Base-by-base conservation (phyloP, 2,888 invertebrate species). In the Cylloceria caligata region DNA sequence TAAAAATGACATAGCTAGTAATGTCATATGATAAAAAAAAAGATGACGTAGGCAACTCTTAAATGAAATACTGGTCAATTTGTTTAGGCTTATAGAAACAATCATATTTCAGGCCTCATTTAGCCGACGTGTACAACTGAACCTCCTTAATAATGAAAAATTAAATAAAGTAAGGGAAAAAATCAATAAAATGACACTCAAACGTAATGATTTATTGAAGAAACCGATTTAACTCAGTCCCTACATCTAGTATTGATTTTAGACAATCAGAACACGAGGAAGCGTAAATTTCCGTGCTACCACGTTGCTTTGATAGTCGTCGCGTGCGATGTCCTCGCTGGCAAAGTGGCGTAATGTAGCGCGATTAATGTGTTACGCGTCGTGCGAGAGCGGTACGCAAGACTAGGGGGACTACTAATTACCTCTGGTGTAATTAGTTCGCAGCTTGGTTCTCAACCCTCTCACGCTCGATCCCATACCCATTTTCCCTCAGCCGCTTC, bases 351-450 rank as follows among this genome's bases (percentile, higher is more conserved):
- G 62, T 64, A 62, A 72, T 79, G 75, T 76, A 80, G 72, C 75
- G 55, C 81, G 68, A 83, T 83, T 83, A 83, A 83, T 79, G 82
- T 68, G 82, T 76, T 72, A 76, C 75, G 81, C 73, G 78, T 45
- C 74, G 62, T 64, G 77, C 27, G 76, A 47, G 62, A 49, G 60
- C 68, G 55, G 39, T 57, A 52, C 57, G 62, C 55, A 47, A 49
- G 67, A 55, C 74, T 45, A 24, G 60, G 67, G 74, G 57, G 73
- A 49, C 69, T 77, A 76, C 81, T 85, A 85, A 83, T 85, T 83
- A 83, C 84, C 72, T 52, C 39, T 36, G 74, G 78, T 83, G 80
- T 84, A 81, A 81, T 83, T 80, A 81, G 60, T 81, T 80, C 64
- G 75, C 80, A 65, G 64, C 67, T 72, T 67, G 74, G 69, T 24